Base-by-base conservation (phyloP, 1,140 invertebrate genomes). In the Drosophila ercepeae region DNA sequence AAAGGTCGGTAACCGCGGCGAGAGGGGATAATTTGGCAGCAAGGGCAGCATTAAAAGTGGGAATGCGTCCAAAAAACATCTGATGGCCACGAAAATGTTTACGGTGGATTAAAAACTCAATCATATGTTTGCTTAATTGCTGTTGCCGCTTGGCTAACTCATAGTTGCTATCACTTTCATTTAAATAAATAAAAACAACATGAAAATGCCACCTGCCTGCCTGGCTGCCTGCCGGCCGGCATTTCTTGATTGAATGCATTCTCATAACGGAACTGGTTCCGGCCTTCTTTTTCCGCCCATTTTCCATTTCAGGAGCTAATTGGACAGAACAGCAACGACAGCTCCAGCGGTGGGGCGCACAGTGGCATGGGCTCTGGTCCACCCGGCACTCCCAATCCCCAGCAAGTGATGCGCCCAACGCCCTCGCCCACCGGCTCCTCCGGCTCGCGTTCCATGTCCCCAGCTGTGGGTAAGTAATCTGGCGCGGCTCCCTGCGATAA, bases 361-460 rank as follows among this genome's bases (percentile, higher is more conserved):
- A 95, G 95, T 91, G 95, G 95, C 91, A 94, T 96, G 94, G 93
- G 95, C 93, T 92, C 95, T 93, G 91, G 95, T 92, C 92, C 94
- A 91, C 94, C 94, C 48, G 94, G 94, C 52, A 95, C 94, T 58
- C 95, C 95, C 68, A 95, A 95, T 92, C 94, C 94, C 61, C 94
- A 91, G 45, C 90, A 91, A 54, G 89, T 90, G 32, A 95, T 97
- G 94, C 95, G 97, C 92, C 97, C 97, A 64, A 97, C 96, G 88
- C 97, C 97, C 82, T 98, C 97, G 89, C 97, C 97, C 77, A 97
- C 97, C 89, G 97, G 97, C 90, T 97, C 96, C 82, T 91, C 91
- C 84, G 97, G 97, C 91, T 98, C 97, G 82, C 94, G 97, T 92
- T 98, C 97, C 91, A 98, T 98, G 96, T 98, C 97, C 92, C 97